Conservation (phyloP, 2,797 vertebrate species). For the Chiroxiphia lanceolata region DNA sequence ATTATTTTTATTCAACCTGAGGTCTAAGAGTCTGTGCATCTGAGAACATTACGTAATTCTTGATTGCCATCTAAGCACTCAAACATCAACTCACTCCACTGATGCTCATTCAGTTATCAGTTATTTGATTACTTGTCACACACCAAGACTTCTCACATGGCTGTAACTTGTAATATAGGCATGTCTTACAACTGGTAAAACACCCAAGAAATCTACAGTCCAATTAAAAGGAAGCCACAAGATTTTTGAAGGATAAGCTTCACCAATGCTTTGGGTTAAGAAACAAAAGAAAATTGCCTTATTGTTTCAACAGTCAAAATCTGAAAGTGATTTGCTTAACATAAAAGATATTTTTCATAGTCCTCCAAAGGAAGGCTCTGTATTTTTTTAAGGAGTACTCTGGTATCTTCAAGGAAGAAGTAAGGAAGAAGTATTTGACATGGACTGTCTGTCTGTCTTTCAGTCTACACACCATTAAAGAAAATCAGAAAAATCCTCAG, state of each 20-base stretch:
- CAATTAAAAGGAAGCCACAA: not conserved
- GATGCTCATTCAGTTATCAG: not conserved
- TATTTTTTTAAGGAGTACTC: not conserved
- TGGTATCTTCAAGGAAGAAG: not conserved
- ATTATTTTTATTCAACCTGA: not conserved
- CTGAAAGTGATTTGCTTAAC: not conserved
- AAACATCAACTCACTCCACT: not conserved
- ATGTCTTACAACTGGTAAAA: not conserved
- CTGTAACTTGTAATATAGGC: not conserved
- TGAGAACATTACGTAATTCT: not conserved
- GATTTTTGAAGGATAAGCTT: not conserved
- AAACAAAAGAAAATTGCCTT: not conserved
- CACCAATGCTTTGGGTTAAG: not conserved
- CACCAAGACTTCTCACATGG: not conserved
- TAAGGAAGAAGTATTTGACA: not conserved
- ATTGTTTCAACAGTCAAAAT: not conserved
- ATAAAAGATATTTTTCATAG: not conserved
- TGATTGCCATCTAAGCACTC: not conserved
- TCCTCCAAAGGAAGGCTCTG: not conserved
- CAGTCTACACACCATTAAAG: not conserved
- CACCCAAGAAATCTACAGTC: not conserved
- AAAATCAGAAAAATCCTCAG: not conserved
- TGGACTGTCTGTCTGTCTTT: not conserved
- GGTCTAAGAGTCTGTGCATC: not conserved
- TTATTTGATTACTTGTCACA: not conserved